These are phyloP conservation scores for Polymixis flavicincta DNA, from an alignment of 2,888 invertebrate species.

Conservation along the genomic window DNA sequence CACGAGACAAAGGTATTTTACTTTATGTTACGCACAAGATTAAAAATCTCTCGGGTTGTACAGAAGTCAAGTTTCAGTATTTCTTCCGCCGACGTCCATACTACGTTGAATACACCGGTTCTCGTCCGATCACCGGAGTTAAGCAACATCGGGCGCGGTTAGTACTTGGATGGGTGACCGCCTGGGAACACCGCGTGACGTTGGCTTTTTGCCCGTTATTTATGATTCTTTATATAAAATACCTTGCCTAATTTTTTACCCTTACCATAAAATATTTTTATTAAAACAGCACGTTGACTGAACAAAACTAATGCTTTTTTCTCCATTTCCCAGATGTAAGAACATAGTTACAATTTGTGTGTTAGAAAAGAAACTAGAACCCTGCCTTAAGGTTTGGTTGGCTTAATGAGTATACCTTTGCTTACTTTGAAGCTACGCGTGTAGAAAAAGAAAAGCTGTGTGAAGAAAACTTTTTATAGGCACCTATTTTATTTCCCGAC, in stretches of 20 bases:
- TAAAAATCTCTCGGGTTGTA: background rate
- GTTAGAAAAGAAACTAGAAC: slow-evolving; percentile 5
- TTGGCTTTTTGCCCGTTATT: background rate
- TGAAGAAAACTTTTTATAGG: slow-evolving; percentile 5
- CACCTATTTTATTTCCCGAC: slow-evolving; percentile 5
- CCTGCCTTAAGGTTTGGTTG: slow-evolving; percentile 23
- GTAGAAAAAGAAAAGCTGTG: slow-evolving; percentile 1
- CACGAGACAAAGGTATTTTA: background rate
- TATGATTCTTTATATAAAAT: background rate
- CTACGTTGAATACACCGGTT: slow-evolving; percentile 85
- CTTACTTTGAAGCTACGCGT: slow-evolving; percentile 9
- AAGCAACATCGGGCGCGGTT: slow-evolving; percentile 83
- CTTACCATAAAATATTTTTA: rapidly evolving
- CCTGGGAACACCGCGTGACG: slow-evolving; percentile 80
- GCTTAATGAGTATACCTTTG: slow-evolving; percentile 34
- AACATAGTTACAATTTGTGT: background rate
- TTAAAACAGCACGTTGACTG: background rate
- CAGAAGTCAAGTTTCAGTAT: background rate
- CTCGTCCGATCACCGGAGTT: slow-evolving; percentile 63
- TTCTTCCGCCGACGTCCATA: slow-evolving; percentile 76
- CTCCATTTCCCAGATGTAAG: background rate
- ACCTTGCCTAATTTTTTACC: background rate
- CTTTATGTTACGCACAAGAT: background rate
- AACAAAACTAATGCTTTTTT: background rate
- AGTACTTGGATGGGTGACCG: slow-evolving; percentile 86